Conservation (phyloP, 1,140 invertebrate species). For the Zophobas atratus region DNA sequence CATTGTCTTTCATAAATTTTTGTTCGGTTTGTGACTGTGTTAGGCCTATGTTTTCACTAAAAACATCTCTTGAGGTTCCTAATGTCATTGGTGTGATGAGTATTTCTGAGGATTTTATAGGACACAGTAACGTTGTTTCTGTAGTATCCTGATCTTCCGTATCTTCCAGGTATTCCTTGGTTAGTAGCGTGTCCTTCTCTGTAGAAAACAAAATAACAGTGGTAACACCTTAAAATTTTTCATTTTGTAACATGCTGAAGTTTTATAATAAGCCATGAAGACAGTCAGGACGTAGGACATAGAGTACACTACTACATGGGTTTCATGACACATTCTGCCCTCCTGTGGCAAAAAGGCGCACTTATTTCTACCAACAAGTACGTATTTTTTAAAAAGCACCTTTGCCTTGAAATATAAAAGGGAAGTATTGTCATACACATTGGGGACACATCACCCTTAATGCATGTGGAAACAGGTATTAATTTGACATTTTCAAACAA, state of each 20-base stretch:
- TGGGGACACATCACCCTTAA: no score
- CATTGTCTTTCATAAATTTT: constrained; percentile 46
- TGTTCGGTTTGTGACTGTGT: constrained; percentile 48
- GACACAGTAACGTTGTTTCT: constrained; percentile 54
- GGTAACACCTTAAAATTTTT: background rate
- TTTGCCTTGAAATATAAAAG: no score
- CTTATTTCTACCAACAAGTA: no score
- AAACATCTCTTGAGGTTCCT: constrained; percentile 52
- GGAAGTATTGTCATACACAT: no score
- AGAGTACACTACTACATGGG: background rate
- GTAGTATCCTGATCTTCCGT: constrained; percentile 49
- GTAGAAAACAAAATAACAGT: background rate
- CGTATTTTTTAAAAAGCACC: no score
- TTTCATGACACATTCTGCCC: background rate
- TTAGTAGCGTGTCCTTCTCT: background rate
- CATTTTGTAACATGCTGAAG: background rate
- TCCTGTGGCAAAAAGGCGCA: background rate
- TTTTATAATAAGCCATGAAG: background rate
- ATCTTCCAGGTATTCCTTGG: constrained; percentile 35
- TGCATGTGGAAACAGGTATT: no score
- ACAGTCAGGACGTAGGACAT: background rate
- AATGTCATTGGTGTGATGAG: constrained; percentile 57
- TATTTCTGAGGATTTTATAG: constrained; percentile 54
- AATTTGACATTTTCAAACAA: no score
- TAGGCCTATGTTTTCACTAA: constrained; percentile 53